Conservation (phyloP, 2,797 vertebrate genomes). For the Lepidocolaptes lacrymiger region DNA sequence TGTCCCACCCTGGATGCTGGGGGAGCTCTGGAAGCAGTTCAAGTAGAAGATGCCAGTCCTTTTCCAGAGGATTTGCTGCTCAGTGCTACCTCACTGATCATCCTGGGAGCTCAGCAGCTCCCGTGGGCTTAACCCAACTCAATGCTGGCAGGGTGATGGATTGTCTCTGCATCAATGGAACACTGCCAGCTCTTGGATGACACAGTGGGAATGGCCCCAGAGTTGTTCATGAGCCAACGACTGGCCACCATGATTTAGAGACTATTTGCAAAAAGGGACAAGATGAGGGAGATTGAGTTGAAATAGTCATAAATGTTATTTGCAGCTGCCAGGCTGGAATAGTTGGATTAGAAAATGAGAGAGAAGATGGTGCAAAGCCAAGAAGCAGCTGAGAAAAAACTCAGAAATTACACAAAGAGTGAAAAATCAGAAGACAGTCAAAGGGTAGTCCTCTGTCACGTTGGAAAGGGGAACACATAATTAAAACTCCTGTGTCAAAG, state of each 20-base stretch:
- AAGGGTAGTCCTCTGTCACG: neutral
- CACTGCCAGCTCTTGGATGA: accelerated
- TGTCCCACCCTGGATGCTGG: neutral
- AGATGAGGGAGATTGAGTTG: neutral
- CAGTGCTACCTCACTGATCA: neutral
- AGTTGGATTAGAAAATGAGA: neutral
- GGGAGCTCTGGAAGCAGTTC: neutral
- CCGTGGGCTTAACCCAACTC: neutral
- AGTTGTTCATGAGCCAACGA: neutral
- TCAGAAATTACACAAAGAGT: neutral
- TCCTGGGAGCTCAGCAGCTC: neutral
- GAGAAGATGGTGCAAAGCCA: neutral
- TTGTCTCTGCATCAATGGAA: neutral
- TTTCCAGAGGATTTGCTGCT: neutral
- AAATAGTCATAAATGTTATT: neutral
- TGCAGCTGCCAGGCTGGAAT: neutral
- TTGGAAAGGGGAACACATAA: neutral
- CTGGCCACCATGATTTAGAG: neutral
- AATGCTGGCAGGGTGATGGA: accelerated
- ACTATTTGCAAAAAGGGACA: neutral
- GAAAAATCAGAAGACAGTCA: neutral
- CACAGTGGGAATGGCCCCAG: neutral
- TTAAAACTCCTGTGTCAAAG: neutral
- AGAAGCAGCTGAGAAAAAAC: neutral
- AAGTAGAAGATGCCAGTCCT: neutral